Conservation (phyloP, 2,113 vertebrate genomes). For the Vanacampus margaritifer region DNA sequence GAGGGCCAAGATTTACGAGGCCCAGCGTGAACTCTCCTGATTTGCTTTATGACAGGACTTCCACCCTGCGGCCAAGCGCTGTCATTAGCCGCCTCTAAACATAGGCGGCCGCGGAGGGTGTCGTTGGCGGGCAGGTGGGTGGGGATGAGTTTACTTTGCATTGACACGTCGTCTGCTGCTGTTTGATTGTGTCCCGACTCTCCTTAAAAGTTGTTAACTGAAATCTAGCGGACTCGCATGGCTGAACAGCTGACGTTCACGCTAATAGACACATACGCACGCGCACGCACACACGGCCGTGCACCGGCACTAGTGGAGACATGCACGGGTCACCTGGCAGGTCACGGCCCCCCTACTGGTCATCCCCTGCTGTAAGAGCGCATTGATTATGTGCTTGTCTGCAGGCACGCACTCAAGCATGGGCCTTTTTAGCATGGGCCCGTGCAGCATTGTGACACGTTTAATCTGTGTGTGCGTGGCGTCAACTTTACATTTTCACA, state of each 20-base stretch:
- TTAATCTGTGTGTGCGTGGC: background rate
- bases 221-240: conserved; percentile 49
- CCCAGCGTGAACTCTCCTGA: conserved; percentile 61
- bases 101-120: conserved; percentile 30
- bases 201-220: conserved; percentile 46
- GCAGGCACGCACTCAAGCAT: conserved; percentile 50
- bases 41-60: conserved; percentile 77
- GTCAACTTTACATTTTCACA: background rate
- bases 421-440: conserved; percentile 36
- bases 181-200: conserved; percentile 17
- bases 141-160: background rate
- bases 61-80: conserved; percentile 59
- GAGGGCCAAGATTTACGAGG: conserved; percentile 70
- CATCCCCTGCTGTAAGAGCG: conserved; percentile 59
- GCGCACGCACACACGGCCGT: conserved; percentile 45
- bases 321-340: conserved; percentile 71
- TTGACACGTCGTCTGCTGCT: conserved; percentile 7
- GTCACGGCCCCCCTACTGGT: conserved; percentile 62
- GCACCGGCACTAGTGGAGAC: conserved; percentile 55
- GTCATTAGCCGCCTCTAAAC: conserved; percentile 53
- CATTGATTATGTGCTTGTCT: conserved; percentile 69
- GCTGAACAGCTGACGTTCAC: conserved; percentile 56
- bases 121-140: conserved; percentile 7
- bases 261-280: conserved; percentile 45
- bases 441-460: conserved; percentile 26